phyloP scores from a whole-genome alignment of 2,888 invertebrate species.

The Amorpha juglandis region DNA sequence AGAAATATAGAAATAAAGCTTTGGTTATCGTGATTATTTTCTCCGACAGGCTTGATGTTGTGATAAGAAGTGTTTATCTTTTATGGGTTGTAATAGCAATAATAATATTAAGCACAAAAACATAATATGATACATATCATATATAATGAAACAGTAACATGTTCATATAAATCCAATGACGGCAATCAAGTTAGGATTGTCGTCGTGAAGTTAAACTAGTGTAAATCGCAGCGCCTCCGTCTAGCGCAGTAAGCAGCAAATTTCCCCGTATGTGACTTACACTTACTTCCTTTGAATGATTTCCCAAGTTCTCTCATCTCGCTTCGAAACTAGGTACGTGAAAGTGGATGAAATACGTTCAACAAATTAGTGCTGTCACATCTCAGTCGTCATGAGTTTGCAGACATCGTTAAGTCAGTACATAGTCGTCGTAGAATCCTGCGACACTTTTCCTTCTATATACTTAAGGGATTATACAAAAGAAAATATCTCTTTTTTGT shows the following conservation, averaged over 20 bases:
- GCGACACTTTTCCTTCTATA: neutral
- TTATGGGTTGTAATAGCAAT: no score
- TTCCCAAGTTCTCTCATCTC: conserved; percentile 38
- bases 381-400: conserved; percentile 6
- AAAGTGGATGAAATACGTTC: conserved; percentile 25
- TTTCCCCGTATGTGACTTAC: conserved; percentile 45
- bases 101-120: neutral
- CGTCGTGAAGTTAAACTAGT: conserved; percentile 48
- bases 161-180: conserved; percentile 33
- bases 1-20: neutral
- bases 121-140: neutral
- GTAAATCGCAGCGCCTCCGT: conserved; percentile 46
- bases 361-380: conserved; percentile 28
- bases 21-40: neutral
- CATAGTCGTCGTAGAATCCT: neutral
- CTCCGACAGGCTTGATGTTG: neutral
- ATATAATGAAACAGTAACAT: neutral
- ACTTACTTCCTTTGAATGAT: conserved; percentile 50
- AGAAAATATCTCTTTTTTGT: conserved; percentile 6
- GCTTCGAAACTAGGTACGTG: conserved; percentile 26
- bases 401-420: neutral
- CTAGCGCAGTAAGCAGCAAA: conserved; percentile 49
- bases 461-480: neutral
- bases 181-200: conserved; percentile 42
- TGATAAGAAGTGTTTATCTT: neutral